Percentiles rank a stretch among this genome's conserved stretches.
Evolutionary conservation across 2,888 invertebrate genomes (phyloP).

Genomic region (Cosmopolites sordidus): DNA sequence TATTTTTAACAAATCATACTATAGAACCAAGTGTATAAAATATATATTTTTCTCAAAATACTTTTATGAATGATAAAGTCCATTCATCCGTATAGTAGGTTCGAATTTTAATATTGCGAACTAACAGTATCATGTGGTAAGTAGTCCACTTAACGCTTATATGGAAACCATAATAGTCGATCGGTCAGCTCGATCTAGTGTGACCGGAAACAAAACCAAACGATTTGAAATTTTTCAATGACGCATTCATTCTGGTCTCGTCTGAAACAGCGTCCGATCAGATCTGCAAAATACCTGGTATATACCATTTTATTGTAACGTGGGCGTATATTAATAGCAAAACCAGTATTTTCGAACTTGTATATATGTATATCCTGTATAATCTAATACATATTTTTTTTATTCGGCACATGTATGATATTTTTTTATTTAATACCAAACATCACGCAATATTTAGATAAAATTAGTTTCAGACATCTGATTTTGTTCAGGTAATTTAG

Average conservation of each 20-base stretch:
- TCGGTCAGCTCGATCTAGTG: conserved; percentile 4
- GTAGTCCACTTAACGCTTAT: conserved; percentile 11
- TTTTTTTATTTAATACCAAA: neutral
- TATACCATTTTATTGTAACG: neutral
- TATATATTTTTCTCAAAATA: neutral
- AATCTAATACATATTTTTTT: neutral
- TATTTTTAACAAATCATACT: too few relatives aligned
- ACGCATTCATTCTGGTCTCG: conserved; percentile 4
- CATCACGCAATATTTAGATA: neutral
- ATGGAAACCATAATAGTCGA: conserved; percentile 5
- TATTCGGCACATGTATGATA: neutral
- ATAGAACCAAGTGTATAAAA: too few relatives aligned
- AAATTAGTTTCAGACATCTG: neutral
- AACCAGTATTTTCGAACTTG: neutral
- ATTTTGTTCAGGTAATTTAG: neutral
- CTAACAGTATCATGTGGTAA: conserved; percentile 14
- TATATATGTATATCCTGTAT: neutral
- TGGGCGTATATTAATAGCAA: neutral
- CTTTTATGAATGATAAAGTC: neutral
- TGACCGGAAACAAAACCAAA: conserved; percentile 10
- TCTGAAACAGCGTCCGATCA: neutral
- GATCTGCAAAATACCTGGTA: neutral
- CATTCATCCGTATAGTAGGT: conserved; percentile 1
- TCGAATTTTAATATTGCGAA: conserved; percentile 10
- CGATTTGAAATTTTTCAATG: conserved; percentile 7